Evolutionary conservation across 2,888 invertebrate genomes (phyloP).

Genomic region (Crepidodera aurea): DNA sequence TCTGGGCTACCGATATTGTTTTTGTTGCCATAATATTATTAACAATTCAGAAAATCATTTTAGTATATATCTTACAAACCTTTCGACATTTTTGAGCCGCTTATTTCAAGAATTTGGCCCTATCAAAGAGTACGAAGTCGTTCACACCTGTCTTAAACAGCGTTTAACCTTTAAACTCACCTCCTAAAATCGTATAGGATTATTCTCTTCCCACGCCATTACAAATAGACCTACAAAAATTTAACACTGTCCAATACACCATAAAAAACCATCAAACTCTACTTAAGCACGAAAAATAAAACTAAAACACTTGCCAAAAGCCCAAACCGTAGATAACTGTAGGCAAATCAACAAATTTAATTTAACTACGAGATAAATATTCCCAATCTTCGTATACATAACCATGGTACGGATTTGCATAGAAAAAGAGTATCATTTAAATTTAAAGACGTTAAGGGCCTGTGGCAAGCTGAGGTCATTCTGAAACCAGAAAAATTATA

Average conservation of each 20-base stretch:
- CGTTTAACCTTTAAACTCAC: background rate
- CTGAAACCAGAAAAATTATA: no score
- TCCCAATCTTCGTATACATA: constrained; percentile 16
- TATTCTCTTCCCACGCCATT: background rate
- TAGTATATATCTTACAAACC: no score
- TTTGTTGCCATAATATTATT: no score
- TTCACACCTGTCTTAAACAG: background rate
- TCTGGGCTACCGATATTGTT: no score
- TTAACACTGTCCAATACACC: background rate
- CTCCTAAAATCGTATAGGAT: background rate
- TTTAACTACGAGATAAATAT: constrained; percentile 22
- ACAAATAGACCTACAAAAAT: constrained; percentile 4
- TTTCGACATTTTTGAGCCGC: no score
- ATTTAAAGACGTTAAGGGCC: constrained; percentile 21
- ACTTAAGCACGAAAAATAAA: constrained; percentile 9
- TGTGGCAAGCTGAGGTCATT: background rate
- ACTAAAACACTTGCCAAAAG: background rate
- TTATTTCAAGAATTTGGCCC: no score
- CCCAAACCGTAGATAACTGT: constrained; percentile 18
- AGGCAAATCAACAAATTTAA: constrained; percentile 20
- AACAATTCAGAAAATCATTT: no score
- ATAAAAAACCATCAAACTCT: background rate
- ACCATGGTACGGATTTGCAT: constrained; percentile 20
- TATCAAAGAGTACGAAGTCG: no score
- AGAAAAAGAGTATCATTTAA: constrained; percentile 18